These are phyloP conservation scores for Metellina segmentata DNA, from an alignment of 2,888 invertebrate species.

Conservation along the genomic window DNA sequence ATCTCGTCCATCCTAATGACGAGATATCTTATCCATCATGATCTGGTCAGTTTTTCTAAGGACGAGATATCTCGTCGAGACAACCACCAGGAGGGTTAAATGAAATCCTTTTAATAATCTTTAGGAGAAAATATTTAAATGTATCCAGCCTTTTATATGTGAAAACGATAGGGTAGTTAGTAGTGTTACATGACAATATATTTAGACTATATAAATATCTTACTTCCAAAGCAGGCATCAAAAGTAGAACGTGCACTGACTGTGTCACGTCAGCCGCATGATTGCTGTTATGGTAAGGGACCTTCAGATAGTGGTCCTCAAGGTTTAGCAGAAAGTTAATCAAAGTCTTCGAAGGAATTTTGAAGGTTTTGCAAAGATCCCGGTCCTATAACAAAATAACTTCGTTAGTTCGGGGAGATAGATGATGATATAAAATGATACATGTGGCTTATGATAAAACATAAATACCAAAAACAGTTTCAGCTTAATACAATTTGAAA, in stretches of 20 bases:
- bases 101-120: no score
- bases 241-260: conserved; percentile 96
- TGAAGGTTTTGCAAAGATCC: conserved; percentile 93
- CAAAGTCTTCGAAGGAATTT: conserved; percentile 96
- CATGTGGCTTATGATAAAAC: no score
- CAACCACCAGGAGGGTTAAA: no score
- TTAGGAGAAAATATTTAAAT: not conserved
- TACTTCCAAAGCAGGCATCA: conserved; percentile 96
- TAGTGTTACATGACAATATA: not conserved
- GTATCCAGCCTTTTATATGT: no score
- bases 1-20: no score
- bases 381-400: conserved; percentile 84
- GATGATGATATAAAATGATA: no score
- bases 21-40: no score
- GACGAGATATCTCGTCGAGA: no score
- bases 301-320: conserved; percentile 98
- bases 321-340: conserved; percentile 97
- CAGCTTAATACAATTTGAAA: no score
- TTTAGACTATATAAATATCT: conserved; percentile 75
- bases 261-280: conserved; percentile 99
- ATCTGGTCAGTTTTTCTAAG: no score
- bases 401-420: no score
- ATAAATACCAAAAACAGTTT: no score
- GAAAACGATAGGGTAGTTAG: not conserved
- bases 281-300: conserved; percentile 99